phyloP scores from a whole-genome alignment of 2,888 invertebrate species.

The Cataglyphis rosenhaueri region DNA sequence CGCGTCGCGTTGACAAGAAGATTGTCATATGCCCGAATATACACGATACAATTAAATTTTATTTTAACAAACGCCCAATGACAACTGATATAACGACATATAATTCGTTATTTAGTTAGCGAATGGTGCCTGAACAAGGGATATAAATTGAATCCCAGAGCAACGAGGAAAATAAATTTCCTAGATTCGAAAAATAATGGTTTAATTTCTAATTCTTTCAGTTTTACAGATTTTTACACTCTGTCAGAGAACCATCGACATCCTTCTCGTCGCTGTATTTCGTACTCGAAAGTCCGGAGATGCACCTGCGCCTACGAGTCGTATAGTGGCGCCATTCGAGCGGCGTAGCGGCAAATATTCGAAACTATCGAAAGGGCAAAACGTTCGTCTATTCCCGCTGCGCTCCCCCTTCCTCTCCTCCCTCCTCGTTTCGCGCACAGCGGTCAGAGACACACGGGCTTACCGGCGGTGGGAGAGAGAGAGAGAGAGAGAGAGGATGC shows the following conservation, averaged over 20 bases:
- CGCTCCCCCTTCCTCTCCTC: constrained; percentile 39
- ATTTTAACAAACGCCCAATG: background rate
- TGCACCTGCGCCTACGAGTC: constrained; percentile 70
- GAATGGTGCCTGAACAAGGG: too few relatives aligned
- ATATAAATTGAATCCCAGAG: background rate
- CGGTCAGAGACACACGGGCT: constrained; percentile 84
- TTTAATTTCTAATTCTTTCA: too few relatives aligned
- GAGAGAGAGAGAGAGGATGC: constrained; percentile 38
- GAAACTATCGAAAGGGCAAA: constrained; percentile 71
- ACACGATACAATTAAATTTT: background rate
- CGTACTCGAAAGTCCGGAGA: background rate
- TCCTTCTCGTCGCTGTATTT: background rate
- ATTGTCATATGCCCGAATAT: background rate
- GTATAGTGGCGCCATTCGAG: constrained; percentile 78
- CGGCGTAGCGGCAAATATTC: constrained; percentile 76
- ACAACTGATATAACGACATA: too few relatives aligned
- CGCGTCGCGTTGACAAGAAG: background rate
- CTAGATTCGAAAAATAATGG: background rate
- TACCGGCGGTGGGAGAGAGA: constrained; percentile 49
- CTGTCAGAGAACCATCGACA: background rate
- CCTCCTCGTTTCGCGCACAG: constrained; percentile 86
- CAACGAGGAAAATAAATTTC: background rate
- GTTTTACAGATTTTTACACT: background rate
- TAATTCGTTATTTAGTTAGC: too few relatives aligned
- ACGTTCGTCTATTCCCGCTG: constrained; percentile 80